phyloP scores from a whole-genome alignment of 2,797 vertebrate genomes.

The Telmatherina bonti region DNA sequence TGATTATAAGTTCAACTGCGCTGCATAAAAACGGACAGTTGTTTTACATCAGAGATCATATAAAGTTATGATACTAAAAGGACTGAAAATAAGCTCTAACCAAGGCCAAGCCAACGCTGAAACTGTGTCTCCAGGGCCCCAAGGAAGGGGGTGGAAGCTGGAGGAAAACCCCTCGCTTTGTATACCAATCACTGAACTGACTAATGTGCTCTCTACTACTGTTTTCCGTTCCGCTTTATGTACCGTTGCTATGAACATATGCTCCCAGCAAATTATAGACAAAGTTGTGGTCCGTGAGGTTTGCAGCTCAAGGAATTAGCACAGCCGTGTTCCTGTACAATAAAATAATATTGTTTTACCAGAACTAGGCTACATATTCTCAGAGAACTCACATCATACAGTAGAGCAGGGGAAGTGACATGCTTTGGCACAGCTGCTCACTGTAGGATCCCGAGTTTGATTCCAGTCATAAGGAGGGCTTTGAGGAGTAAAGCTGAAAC shows the following conservation, averaged over 20 bases:
- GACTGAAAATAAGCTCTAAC: conserved; percentile 56
- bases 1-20: conserved; percentile 8
- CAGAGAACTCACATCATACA: conserved; percentile 59
- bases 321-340: conserved; percentile 82
- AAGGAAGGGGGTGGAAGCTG: conserved; percentile 66
- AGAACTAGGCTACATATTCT: conserved; percentile 76
- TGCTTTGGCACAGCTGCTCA: conserved; percentile 44
- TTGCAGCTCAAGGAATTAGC: conserved; percentile 83
- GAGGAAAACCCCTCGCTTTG: conserved; percentile 80
- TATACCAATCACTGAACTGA: conserved; percentile 80
- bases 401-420: conserved; percentile 61
- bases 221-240: conserved; percentile 86
- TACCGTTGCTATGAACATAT: conserved; percentile 86
- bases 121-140: conserved; percentile 72
- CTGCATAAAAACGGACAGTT: conserved; percentile 17
- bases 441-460: conserved; percentile 61
- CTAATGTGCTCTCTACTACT: conserved; percentile 81
- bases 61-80: conserved; percentile 61
- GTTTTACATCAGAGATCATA: conserved; percentile 29
- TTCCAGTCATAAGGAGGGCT: conserved; percentile 66
- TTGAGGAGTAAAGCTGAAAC: conserved; percentile 70
- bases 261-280: conserved; percentile 84
- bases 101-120: conserved; percentile 46
- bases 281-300: conserved; percentile 84
- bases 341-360: conserved; percentile 86